Percentiles rank a stretch among this genome's conserved stretches.
Evolutionary conservation across 2,888 invertebrate genomes (phyloP).

Genomic region (Aelia acuminata): DNA sequence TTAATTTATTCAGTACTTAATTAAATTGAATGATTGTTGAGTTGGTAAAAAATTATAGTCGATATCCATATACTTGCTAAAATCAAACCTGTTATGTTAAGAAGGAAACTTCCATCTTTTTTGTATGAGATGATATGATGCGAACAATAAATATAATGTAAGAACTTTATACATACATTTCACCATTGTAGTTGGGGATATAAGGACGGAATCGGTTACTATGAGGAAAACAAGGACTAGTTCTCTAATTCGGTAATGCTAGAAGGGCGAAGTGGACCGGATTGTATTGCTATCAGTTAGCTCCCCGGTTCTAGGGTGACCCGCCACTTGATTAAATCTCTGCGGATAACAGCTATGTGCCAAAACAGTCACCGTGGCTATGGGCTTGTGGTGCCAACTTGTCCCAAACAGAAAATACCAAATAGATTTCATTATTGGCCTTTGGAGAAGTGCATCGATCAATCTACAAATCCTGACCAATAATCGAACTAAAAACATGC

Average conservation of each 20-base stretch:
- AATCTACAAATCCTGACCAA: background rate
- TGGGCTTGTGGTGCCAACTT: background rate
- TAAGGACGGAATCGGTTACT: background rate
- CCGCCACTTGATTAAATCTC: conserved; percentile 5
- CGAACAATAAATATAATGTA: background rate
- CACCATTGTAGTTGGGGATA: no score
- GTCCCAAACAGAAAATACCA: background rate
- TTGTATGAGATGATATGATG: no score
- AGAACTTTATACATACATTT: background rate
- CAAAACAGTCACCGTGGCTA: background rate
- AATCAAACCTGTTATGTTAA: no score
- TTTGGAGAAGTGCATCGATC: background rate
- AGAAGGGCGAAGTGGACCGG: background rate
- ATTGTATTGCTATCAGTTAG: background rate
- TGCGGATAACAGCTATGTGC: conserved; percentile 24
- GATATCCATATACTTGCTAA: no score
- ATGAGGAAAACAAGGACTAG: background rate
- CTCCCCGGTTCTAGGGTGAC: background rate
- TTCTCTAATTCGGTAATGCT: background rate
- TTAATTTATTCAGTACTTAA: no score
- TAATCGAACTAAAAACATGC: no score
- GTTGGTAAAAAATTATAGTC: no score
- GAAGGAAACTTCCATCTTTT: no score
- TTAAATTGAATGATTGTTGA: no score
- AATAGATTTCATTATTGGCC: background rate